Evolutionary conservation across 2,888 invertebrate species (phyloP).

Genomic region (Lepidocyrtoides sp.): DNA sequence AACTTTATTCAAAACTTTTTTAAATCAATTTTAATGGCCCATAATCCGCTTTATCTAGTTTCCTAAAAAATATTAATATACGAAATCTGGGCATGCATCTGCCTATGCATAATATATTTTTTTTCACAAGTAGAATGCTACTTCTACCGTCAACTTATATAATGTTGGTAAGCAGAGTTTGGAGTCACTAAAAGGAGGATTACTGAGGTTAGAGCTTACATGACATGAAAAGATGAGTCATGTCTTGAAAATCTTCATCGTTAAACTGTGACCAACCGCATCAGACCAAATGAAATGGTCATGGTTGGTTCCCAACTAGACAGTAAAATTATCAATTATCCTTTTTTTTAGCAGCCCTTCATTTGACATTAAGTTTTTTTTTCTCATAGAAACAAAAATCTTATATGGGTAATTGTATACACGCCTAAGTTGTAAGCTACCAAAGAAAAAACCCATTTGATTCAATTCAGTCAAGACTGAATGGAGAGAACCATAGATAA

Average conservation of each 20-base stretch:
- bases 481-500: conserved; percentile 33
- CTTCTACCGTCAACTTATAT: neutral
- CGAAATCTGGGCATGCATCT: no score
- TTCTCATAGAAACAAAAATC: no score
- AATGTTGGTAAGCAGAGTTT: neutral
- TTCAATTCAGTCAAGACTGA: neutral
- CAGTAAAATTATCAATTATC: neutral
- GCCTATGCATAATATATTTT: neutral
- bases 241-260: neutral
- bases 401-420: no score
- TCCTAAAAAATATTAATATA: no score
- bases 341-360: no score
- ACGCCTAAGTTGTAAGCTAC: neutral
- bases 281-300: conserved; percentile 12
- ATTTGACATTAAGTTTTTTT: no score
- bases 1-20: neutral
- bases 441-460: neutral
- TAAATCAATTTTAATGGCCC: neutral
- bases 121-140: neutral
- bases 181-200: neutral
- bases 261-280: neutral
- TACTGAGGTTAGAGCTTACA: neutral
- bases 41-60: neutral
- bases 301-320: conserved; percentile 5
- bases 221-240: neutral